phyloP scores from a whole-genome alignment of 2,888 invertebrate genomes.

The Lycaena phlaeas region DNA sequence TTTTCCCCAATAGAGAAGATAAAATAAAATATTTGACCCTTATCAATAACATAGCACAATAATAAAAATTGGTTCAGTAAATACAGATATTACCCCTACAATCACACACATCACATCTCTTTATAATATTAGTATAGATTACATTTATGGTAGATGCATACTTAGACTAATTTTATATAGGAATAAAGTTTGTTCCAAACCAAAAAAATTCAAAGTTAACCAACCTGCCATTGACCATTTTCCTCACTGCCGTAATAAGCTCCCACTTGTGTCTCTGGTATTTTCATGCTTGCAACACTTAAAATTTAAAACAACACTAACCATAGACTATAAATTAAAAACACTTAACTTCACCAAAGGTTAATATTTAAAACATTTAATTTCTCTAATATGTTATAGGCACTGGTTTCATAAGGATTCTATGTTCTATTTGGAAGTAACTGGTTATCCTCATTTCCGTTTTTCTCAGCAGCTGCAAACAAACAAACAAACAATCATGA shows the following conservation, averaged over 20 bases:
- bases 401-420: constrained; percentile 33
- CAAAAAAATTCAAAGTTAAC: constrained; percentile 14
- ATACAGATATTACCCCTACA: no score
- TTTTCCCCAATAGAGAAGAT: no score
- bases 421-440: constrained; percentile 23
- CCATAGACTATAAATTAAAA: constrained; percentile 25
- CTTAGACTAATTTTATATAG: no score
- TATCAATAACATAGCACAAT: no score
- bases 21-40: no score
- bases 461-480: constrained; percentile 34
- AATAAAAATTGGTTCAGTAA: no score
- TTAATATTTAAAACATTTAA: constrained; percentile 16
- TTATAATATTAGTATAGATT: no score
- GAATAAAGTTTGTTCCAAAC: background rate
- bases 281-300: constrained; percentile 54
- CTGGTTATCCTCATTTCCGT: constrained; percentile 48
- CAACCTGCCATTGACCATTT: constrained; percentile 64
- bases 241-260: constrained; percentile 63
- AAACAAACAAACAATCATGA: constrained; percentile 2
- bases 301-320: constrained; percentile 19
- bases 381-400: constrained; percentile 17
- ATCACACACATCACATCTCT: no score
- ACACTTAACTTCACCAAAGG: constrained; percentile 6
- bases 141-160: no score
- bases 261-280: constrained; percentile 58